Percentiles rank a stretch among this genome's conserved stretches.
phyloP scores from a whole-genome alignment of 2,888 invertebrate genomes.

The Loripinus fragilis region DNA sequence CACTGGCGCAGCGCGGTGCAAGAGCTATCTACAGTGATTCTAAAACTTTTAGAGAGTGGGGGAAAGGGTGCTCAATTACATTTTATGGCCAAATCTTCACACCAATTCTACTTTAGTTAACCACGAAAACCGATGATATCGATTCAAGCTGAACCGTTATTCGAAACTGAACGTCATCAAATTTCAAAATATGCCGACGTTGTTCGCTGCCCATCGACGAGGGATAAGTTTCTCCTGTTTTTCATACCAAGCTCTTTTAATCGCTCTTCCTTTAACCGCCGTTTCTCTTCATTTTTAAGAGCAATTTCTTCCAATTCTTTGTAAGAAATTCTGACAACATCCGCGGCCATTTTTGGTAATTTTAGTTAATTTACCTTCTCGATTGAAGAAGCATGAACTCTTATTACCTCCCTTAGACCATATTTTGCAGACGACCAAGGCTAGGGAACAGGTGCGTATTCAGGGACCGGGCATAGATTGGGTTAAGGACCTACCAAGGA shows the following conservation, averaged over 20 bases:
- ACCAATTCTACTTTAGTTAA: too few species aligned
- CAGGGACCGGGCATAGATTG: too few species aligned
- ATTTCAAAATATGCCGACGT: too few species aligned
- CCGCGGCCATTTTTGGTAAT: slow-evolving; percentile 65
- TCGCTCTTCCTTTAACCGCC: slow-evolving; percentile 32
- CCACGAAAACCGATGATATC: not conserved
- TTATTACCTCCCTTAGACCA: not conserved
- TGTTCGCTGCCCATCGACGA: too few species aligned
- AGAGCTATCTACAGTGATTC: too few species aligned
- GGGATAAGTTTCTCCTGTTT: not conserved
- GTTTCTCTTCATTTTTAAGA: slow-evolving; percentile 54
- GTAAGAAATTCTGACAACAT: slow-evolving; percentile 68
- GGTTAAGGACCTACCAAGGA: too few species aligned
- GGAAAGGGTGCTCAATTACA: too few species aligned
- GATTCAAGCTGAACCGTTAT: not conserved
- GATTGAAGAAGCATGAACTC: not conserved
- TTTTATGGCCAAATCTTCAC: too few species aligned
- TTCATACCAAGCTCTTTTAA: slow-evolving; percentile 25
- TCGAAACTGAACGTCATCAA: not conserved
- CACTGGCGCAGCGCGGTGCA: too few species aligned
- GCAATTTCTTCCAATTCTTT: slow-evolving; percentile 69
- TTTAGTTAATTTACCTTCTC: slow-evolving; percentile 31
- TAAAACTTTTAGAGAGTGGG: too few species aligned
- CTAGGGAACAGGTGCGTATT: too few species aligned
- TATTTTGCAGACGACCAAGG: slow-evolving; percentile 9